Evolutionary conservation across 2,797 vertebrate genomes (phyloP), one percentile per base, ranked within the genome.

Genomic region (Setipinna tenuifilis): DNA sequence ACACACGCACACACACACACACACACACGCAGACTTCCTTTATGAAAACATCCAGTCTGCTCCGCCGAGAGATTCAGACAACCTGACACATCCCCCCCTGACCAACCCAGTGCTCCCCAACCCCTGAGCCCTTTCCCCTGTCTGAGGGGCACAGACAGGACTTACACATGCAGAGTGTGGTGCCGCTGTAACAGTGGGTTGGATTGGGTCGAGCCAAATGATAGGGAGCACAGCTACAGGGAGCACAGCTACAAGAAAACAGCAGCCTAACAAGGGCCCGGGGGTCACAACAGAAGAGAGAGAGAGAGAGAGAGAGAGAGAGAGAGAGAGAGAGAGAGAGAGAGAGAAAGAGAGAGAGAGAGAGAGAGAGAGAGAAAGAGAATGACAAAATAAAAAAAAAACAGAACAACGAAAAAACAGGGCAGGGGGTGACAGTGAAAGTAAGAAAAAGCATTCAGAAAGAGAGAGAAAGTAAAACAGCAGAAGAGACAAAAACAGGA

Each of bases 311-410:
- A n/a, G 6, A 59, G 58, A 59, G 19, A n/a, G 19, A 59, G 58
- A 59, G 19, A n/a, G 19, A 59, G 58, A 59, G 19, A n/a, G 19
- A 59, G 14, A 59, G 31, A 19, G 31, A 41, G 68, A 71, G 3
- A 6, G 31, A 35, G 28, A 3, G 31, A 35, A 6, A 75, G 68
- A 75, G 35, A 41, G 17, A 41, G 31, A 75, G 17, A 41, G 35
- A 21, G 10, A 23, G 9, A 11, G 11, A 65, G 23, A 65, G 23
- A 23, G 23, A 23, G 19, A 59, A 59, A 21, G 62, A 84, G 11
- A 41, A 84, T 82, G 88, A 84, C 88, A 83, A 87, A 86, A 83
- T 4, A 10, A 48, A 48, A 4, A 48, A 4, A 10, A 48, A 48
- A 10, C 3, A 48, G 46, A 48, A 48, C 10, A 48, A 48, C 10